A percentile compares a stretch with the other conserved stretches of the same genome.
Conservation (phyloP, 2,797 vertebrate genomes). For the Sebastes variabilis region DNA sequence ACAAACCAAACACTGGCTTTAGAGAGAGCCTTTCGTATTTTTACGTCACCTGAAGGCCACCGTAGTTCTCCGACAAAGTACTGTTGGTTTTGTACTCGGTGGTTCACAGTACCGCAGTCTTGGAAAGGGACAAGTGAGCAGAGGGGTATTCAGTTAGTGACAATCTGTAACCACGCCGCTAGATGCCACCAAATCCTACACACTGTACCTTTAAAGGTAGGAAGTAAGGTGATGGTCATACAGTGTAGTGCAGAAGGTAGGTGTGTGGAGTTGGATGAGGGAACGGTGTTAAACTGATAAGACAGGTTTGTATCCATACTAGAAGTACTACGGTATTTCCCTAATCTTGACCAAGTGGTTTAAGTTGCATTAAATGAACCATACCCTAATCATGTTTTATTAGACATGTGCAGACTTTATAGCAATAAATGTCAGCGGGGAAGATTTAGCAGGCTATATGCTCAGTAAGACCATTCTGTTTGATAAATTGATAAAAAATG, state of each 20-base stretch:
- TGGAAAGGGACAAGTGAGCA: background rate
- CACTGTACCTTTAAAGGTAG: background rate
- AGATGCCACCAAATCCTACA: background rate
- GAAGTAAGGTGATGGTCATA: background rate
- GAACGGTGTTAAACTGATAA: background rate
- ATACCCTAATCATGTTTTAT: background rate
- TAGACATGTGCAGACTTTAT: background rate
- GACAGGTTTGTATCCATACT: background rate
- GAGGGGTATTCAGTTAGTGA: background rate
- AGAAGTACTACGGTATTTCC: background rate
- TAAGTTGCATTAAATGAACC: background rate
- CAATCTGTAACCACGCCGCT: background rate
- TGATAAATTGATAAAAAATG: slow-evolving; percentile 1
- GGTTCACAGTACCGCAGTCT: background rate
- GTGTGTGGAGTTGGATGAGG: background rate
- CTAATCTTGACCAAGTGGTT: background rate
- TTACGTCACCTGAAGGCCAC: too few relatives aligned
- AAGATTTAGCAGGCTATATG: slow-evolving; percentile 6
- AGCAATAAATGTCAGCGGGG: background rate
- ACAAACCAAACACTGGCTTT: background rate
- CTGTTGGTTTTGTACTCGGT: too few relatives aligned
- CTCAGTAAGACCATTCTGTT: background rate
- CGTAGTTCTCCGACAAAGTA: too few relatives aligned
- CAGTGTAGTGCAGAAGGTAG: background rate
- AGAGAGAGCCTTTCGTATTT: background rate